These are phyloP conservation scores for Labia minor DNA, from an alignment of 2,888 invertebrate species.

Conservation along the genomic window DNA sequence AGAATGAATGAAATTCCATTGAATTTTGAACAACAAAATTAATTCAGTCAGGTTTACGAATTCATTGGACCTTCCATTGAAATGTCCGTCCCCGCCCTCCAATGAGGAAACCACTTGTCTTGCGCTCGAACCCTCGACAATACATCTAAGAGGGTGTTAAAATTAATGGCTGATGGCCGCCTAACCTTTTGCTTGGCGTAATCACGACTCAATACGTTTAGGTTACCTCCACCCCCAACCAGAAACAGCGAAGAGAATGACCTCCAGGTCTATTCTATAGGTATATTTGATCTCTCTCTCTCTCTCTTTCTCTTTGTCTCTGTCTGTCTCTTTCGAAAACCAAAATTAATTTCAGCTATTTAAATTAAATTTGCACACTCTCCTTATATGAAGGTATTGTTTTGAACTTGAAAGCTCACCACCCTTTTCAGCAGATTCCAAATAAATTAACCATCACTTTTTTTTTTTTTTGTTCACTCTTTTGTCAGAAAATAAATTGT, in stretches of 20 bases:
- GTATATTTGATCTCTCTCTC: neutral
- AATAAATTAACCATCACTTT: too few relatives aligned
- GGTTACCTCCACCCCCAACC: neutral
- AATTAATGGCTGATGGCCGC: constrained; percentile 8
- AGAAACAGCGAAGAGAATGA: neutral
- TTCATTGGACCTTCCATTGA: too few relatives aligned
- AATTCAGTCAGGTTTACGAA: too few relatives aligned
- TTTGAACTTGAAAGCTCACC: neutral
- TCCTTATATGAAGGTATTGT: neutral
- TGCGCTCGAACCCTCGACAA: neutral
- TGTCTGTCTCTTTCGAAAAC: too few relatives aligned
- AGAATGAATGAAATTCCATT: too few relatives aligned
- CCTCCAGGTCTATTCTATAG: neutral
- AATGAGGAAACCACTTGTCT: neutral
- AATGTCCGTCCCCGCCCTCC: neutral
- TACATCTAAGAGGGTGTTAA: neutral
- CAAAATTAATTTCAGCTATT: neutral
- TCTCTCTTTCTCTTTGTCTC: too few relatives aligned
- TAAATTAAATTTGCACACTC: neutral
- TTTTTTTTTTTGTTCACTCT: too few relatives aligned
- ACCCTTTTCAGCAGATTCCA: too few relatives aligned
- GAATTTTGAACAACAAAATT: too few relatives aligned
- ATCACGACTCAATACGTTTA: neutral
- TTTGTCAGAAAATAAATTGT: too few relatives aligned
- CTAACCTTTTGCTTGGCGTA: constrained; percentile 8